Conservation (phyloP, 1,140 invertebrate species). For the Ips typographus region DNA sequence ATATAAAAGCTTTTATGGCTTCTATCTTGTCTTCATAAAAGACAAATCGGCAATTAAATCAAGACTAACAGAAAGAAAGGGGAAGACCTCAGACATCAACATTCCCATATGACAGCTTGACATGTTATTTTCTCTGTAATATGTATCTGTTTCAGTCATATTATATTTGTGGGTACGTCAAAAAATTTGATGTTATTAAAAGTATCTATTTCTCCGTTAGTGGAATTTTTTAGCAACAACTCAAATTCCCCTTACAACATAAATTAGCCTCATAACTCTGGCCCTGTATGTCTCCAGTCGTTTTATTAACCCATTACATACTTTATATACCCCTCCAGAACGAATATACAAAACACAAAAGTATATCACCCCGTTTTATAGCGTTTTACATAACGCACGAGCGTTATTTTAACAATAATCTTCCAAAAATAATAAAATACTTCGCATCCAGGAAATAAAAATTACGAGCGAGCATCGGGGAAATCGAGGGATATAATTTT, state of each 20-base stretch:
- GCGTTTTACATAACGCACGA: conserved; percentile 27
- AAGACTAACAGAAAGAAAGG: conserved; percentile 26
- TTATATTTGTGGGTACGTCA: too few species aligned
- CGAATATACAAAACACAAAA: conserved; percentile 2
- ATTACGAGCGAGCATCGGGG: conserved; percentile 25
- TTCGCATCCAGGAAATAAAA: conserved; percentile 27
- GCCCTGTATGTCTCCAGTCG: conserved; percentile 8
- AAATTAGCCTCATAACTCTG: too few species aligned
- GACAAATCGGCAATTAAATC: conserved; percentile 34
- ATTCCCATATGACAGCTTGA: not conserved
- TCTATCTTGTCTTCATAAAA: conserved; percentile 15
- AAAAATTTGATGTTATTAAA: too few species aligned
- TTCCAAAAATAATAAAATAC: conserved; percentile 29
- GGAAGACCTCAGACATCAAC: conserved; percentile 20
- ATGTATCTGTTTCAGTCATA: too few species aligned
- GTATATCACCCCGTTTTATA: conserved; percentile 18
- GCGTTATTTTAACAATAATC: conserved; percentile 25
- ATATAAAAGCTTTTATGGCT: conserved; percentile 15
- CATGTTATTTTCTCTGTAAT: too few species aligned
- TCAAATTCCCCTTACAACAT: too few species aligned
- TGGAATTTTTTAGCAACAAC: too few species aligned
- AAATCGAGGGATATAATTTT: conserved; percentile 34
- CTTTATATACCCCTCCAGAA: conserved; percentile 7
- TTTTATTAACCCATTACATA: conserved; percentile 23
- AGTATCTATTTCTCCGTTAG: too few species aligned